Base-by-base conservation (phyloP, 2,113 vertebrate species). In the Delphinus delphis region DNA sequence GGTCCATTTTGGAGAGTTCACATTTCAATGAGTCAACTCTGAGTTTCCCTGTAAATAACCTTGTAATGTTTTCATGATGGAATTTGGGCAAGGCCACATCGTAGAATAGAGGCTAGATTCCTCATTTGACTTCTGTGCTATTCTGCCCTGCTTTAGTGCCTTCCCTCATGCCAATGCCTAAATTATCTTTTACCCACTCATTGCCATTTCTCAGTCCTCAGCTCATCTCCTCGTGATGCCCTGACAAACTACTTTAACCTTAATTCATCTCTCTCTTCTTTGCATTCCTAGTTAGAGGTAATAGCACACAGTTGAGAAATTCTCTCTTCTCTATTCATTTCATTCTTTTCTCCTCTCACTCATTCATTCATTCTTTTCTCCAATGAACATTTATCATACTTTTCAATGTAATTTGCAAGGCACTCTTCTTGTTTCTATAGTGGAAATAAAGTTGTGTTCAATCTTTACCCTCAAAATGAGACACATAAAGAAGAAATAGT, bases 391-490 rank as follows among this genome's bases (percentile, higher is more conserved):
- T 91, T 92, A 25, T 74, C 20, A 47, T 90, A 14, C 21, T 58
- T 96, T 58, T 92, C 18, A 83, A 4, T 41, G 5, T 89, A 83
- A 74, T 94, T 92, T 83, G 6, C 17, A 97, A 88, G 60, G 18
- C 50, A 80, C 31, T 79, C 8, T 70, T 44, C 26, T 95, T 95
- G 25, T 82, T 92, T 17, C 33, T 65, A 2, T 79, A 53, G 36
- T 89, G 47, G 41, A 86, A 65, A 87, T 82, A 21, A 89, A 71
- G 21, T 58, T 82, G 5, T 76, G 55, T 81, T 92, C 11, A 82
- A 63, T 83, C 6, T 95, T 93, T 91, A 92, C 33, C 10, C 11
- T 90, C 26, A 53, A 77, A 93, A 58, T 21, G 21, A 94, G 31
- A 8, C 7, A 60, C 31, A 38, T 77, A 44, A 76, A 53, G 26